These are phyloP conservation scores for Melanargia galathea DNA, from an alignment of 2,888 invertebrate genomes.

Conservation along the genomic window DNA sequence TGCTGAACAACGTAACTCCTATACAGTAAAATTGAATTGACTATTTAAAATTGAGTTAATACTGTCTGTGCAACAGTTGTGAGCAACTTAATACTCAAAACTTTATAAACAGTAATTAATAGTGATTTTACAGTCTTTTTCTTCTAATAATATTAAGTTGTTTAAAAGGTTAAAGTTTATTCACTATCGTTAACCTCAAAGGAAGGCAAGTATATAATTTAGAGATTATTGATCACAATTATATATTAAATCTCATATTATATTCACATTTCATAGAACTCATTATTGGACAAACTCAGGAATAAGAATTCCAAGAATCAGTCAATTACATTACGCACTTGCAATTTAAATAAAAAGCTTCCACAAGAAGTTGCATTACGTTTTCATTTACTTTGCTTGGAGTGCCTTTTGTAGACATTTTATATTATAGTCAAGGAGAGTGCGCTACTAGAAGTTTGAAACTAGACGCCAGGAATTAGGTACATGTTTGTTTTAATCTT, in stretches of 20 bases:
- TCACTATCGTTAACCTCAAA: neutral
- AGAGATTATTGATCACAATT: no score
- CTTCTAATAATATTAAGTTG: constrained; percentile 4
- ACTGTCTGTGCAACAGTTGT: constrained; percentile 9
- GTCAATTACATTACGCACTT: constrained; percentile 37
- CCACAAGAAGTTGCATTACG: constrained; percentile 27
- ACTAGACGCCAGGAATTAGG: no score
- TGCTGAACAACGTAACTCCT: constrained; percentile 4
- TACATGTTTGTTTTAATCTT: constrained; percentile 16
- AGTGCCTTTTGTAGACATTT: constrained; percentile 23
- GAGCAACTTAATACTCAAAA: constrained; percentile 25
- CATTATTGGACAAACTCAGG: no score
- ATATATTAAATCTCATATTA: no score
- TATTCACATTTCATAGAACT: no score
- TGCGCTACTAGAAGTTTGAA: neutral
- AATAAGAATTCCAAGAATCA: constrained; percentile 30
- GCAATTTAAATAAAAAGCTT: constrained; percentile 41
- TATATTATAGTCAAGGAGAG: constrained; percentile 11
- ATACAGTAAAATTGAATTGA: constrained; percentile 25
- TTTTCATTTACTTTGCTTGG: constrained; percentile 26
- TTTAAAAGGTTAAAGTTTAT: neutral
- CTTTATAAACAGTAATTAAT: constrained; percentile 28
- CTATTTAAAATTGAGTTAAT: no score
- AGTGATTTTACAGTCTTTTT: constrained; percentile 6
- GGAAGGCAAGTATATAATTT: neutral